A percentile compares a stretch with the other conserved stretches of the same genome.
These are phyloP conservation scores for Acleris cristana DNA, from an alignment of 2,888 invertebrate genomes.

Conservation along the genomic window DNA sequence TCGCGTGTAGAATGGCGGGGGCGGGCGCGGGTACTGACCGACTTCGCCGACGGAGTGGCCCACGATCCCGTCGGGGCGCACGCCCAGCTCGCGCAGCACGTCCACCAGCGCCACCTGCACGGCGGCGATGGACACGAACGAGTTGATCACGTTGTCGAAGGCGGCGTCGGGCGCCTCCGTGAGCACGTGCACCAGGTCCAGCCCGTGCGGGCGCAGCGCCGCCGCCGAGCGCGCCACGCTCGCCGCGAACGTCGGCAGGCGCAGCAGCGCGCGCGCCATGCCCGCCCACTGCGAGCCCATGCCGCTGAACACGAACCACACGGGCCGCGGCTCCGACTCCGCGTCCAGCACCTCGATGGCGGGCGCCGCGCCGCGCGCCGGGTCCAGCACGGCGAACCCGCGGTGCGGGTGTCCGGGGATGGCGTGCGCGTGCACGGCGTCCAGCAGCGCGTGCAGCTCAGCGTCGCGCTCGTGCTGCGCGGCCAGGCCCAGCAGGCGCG, in stretches of 20 bases:
- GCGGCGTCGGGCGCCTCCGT: constrained; percentile 89
- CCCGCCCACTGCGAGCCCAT: constrained; percentile 99
- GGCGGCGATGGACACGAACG: constrained; percentile 97
- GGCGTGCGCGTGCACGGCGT: constrained; percentile 88
- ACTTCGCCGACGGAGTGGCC: constrained; percentile 98
- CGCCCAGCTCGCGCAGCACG: constrained; percentile 88
- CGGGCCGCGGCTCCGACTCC: constrained; percentile 87
- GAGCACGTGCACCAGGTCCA: constrained; percentile 93
- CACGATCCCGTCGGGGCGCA: constrained; percentile 96
- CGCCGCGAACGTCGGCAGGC: constrained; percentile 90
- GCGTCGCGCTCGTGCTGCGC: constrained; percentile 85
- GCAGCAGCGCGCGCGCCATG: constrained; percentile 95
- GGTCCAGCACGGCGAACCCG: constrained; percentile 90
- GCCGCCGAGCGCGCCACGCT: constrained; percentile 91
- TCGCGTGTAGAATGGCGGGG: neutral
- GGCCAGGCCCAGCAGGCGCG: constrained; percentile 85
- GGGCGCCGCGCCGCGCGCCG: neutral
- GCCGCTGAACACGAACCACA: constrained; percentile 98
- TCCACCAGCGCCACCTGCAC: constrained; percentile 98
- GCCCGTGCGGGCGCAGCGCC: constrained; percentile 89
- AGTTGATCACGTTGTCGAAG: constrained; percentile 93
- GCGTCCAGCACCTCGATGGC: constrained; percentile 48
- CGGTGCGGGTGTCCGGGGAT: constrained; percentile 91
- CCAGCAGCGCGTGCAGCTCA: constrained; percentile 90
- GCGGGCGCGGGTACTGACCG: constrained; percentile 65